Percentiles rank a stretch among this genome's conserved stretches.
Evolutionary conservation across 2,113 vertebrate species (phyloP).

Genomic region (Boulengeromyrus knoepffleri): DNA sequence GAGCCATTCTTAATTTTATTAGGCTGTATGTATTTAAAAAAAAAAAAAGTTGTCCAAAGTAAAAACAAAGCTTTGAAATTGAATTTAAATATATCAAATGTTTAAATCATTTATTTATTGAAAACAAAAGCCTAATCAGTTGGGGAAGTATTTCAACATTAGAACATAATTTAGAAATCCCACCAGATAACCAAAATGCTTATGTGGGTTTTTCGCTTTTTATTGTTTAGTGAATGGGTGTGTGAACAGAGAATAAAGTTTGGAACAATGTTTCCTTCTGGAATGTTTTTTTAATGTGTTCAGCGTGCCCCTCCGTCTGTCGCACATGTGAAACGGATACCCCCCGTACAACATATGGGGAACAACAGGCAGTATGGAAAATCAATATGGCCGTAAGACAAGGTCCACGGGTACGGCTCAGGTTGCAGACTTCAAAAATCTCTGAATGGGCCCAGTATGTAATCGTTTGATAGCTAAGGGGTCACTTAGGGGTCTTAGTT

Average conservation of each 20-base stretch:
- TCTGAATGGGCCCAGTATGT: slow-evolving; percentile 1
- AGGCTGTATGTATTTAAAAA: neutral
- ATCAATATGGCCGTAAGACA: slow-evolving; percentile 3
- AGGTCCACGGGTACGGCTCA: neutral
- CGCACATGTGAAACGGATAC: slow-evolving; percentile 8
- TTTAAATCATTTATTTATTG: neutral
- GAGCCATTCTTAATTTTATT: neutral
- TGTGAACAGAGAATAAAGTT: slow-evolving; percentile 58
- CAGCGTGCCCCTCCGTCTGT: neutral
- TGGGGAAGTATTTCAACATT: neutral
- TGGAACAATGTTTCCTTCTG: slow-evolving; percentile 52
- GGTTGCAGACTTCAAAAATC: slow-evolving; percentile 2
- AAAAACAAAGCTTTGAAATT: neutral
- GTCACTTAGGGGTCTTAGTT: neutral
- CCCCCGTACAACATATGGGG: neutral
- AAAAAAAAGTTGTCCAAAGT: neutral
- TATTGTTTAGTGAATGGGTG: slow-evolving; percentile 42
- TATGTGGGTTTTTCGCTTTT: slow-evolving; percentile 34
- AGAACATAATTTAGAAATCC: neutral
- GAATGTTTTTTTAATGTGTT: neutral
- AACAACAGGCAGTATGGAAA: slow-evolving; percentile 6
- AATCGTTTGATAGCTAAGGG: slow-evolving; percentile 3
- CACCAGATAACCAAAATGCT: neutral
- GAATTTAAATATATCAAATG: neutral
- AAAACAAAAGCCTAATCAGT: neutral